Percentiles rank a stretch among this genome's conserved stretches.
These are phyloP conservation scores for Eupithecia inturbata DNA, from an alignment of 2,888 invertebrate genomes.

Conservation along the genomic window DNA sequence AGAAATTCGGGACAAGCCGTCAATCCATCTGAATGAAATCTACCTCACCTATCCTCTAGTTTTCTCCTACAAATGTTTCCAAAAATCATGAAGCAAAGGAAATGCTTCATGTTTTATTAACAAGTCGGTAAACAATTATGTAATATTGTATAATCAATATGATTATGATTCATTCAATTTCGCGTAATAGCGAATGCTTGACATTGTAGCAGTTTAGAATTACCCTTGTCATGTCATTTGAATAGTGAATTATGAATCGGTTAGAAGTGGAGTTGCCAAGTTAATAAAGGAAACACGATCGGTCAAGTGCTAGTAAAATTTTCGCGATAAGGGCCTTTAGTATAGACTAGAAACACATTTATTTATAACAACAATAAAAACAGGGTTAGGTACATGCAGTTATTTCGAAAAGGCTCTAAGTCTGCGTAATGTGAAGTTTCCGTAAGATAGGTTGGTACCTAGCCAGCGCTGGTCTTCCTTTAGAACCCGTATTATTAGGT, in stretches of 20 bases:
- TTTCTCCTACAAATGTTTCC: background rate
- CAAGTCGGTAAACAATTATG: background rate
- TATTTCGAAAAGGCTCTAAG: too few species aligned
- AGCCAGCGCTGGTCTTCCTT: too few species aligned
- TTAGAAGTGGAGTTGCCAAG: background rate
- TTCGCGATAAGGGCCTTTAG: background rate
- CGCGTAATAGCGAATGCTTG: background rate
- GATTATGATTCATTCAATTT: background rate
- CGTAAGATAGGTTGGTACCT: too few species aligned
- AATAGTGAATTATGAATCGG: background rate
- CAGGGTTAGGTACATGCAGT: too few species aligned
- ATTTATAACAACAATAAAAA: too few species aligned
- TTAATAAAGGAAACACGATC: background rate
- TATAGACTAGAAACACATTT: too few species aligned
- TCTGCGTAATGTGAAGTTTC: too few species aligned
- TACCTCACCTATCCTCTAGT: background rate
- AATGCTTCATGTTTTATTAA: slow-evolving; percentile 4
- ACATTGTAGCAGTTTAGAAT: background rate
- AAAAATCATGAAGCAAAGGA: too few species aligned
- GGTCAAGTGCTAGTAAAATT: background rate
- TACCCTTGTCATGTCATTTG: background rate
- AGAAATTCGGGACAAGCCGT: background rate
- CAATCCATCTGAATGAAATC: background rate
- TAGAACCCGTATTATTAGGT: too few species aligned
- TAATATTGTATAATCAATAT: background rate